Conservation (phyloP, 2,113 vertebrate genomes). For the Mus spicilegus region DNA sequence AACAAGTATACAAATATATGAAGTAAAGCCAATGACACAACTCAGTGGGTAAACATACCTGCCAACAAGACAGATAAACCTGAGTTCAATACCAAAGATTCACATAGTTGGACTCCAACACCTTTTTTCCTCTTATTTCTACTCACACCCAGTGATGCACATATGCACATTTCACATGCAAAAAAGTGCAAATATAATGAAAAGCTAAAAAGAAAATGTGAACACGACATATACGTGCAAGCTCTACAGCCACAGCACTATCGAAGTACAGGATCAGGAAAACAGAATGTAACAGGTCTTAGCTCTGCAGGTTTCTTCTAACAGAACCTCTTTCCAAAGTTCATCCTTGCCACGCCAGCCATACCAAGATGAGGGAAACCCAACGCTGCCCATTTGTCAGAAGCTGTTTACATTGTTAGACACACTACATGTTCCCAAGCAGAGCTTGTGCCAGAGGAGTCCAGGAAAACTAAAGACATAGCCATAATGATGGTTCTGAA, state of each 20-base stretch:
- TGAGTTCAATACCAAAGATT: too few relatives aligned
- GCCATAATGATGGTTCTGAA: neutral
- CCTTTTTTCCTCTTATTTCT: too few relatives aligned
- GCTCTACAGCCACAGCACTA: neutral
- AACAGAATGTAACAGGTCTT: neutral
- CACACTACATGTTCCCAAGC: neutral
- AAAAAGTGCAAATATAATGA: neutral
- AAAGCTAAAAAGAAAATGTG: neutral
- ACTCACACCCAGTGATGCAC: rapidly evolving
- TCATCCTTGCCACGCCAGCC: neutral
- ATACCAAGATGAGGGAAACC: neutral
- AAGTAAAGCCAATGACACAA: neutral
- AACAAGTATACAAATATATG: neutral
- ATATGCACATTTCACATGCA: neutral
- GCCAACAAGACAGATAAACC: neutral
- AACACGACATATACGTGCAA: neutral
- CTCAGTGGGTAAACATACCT: neutral
- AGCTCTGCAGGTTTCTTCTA: neutral
- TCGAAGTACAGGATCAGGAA: neutral
- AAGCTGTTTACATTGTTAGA: neutral
- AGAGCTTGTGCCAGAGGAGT: neutral
- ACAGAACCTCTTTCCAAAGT: neutral
- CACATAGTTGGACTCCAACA: neutral
- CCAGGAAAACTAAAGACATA: neutral
- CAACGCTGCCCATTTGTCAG: slow-evolving; percentile 11